phyloP scores from a whole-genome alignment of 2,888 invertebrate genomes.

The Epirrhoe tristata region DNA sequence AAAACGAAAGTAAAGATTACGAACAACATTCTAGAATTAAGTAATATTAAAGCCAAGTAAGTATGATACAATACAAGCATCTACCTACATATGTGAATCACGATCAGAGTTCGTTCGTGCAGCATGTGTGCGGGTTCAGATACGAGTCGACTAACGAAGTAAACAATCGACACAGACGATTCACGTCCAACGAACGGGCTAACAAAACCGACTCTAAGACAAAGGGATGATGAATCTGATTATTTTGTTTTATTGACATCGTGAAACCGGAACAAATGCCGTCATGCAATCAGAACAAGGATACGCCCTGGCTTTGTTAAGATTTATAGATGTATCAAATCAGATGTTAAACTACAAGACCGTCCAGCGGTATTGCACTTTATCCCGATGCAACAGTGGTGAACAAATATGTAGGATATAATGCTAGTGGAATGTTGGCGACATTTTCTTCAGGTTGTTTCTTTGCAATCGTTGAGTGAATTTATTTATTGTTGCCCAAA shows the following conservation, averaged over 20 bases:
- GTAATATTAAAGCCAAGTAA: background rate
- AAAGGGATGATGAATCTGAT: slow-evolving; percentile 77
- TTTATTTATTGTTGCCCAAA: too few relatives aligned
- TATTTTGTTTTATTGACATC: slow-evolving; percentile 65
- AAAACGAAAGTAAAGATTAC: too few relatives aligned
- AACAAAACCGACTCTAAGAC: slow-evolving; percentile 66
- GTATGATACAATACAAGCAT: slow-evolving; percentile 6
- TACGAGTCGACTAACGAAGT: slow-evolving; percentile 78
- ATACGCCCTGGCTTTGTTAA: slow-evolving; percentile 30
- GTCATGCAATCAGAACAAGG: slow-evolving; percentile 44
- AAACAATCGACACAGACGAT: slow-evolving; percentile 78
- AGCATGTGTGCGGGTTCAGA: slow-evolving; percentile 65
- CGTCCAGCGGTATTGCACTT: slow-evolving; percentile 9
- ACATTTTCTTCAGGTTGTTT: background rate
- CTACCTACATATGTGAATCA: slow-evolving; percentile 42
- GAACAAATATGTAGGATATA: background rate
- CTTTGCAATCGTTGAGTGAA: background rate
- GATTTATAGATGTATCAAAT: slow-evolving; percentile 28
- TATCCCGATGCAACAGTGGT: background rate
- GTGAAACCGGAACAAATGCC: slow-evolving; percentile 61
- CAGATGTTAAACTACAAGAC: slow-evolving; percentile 17
- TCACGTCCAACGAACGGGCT: slow-evolving; percentile 66
- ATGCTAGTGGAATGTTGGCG: background rate
- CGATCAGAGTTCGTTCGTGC: slow-evolving; percentile 67
- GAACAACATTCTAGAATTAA: too few relatives aligned